Conservation (phyloP, 1,140 invertebrate species). For the Euwallacea similis region DNA sequence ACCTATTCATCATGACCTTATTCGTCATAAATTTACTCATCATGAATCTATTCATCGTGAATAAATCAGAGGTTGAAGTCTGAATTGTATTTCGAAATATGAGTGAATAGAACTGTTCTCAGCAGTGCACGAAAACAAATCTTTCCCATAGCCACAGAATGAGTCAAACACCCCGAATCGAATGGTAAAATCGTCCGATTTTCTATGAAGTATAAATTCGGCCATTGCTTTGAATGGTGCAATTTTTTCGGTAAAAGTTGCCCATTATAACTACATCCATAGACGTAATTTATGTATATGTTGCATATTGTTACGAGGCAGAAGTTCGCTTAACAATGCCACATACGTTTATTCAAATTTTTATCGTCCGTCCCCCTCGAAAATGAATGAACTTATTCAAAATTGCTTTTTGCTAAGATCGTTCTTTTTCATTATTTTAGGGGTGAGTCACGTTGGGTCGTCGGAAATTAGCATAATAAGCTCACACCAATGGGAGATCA, state of each 20-base stretch:
- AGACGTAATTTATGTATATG: constrained; percentile 45
- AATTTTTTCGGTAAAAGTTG: constrained; percentile 44
- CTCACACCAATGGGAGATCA: constrained; percentile 18
- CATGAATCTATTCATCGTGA: no score
- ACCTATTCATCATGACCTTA: no score
- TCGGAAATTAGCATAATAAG: constrained; percentile 36
- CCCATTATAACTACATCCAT: constrained; percentile 44
- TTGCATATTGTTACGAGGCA: constrained; percentile 45
- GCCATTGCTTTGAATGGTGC: not conserved
- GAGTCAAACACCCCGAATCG: no score
- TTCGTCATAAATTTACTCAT: no score
- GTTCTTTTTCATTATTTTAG: constrained; percentile 33
- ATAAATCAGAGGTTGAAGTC: no score
- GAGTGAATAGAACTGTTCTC: no score
- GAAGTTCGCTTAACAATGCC: constrained; percentile 45
- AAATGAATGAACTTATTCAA: constrained; percentile 30
- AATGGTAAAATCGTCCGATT: no score
- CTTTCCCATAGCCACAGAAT: no score
- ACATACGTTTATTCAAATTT: constrained; percentile 47
- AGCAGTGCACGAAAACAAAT: no score
- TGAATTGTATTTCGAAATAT: no score
- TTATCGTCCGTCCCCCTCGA: constrained; percentile 22
- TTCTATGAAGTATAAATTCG: not conserved
- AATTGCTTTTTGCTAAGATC: constrained; percentile 34
- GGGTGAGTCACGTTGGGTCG: constrained; percentile 26